These are phyloP conservation scores for Pelagia noctiluca DNA, from an alignment of 30 jellyfish, hydroid and myxozoan genomes.

Conservation along the genomic window DNA sequence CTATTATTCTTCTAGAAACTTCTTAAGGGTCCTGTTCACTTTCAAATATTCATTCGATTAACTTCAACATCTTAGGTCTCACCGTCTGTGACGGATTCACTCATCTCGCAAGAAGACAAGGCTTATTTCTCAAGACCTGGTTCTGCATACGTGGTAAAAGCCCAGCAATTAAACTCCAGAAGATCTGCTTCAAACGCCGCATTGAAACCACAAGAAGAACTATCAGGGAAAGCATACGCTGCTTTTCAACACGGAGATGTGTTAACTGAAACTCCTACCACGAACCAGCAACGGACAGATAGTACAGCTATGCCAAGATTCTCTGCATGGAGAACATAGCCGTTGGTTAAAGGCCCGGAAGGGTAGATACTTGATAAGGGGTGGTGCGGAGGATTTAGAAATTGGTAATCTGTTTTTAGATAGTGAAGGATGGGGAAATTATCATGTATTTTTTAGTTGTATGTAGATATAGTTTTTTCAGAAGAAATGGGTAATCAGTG, in stretches of 20 bases:
- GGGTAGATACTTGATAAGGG: too few relatives aligned
- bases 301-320: not conserved
- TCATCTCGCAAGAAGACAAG: not conserved
- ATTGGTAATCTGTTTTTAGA: too few relatives aligned
- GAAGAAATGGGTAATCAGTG: too few relatives aligned
- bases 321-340: constrained; percentile 13
- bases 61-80: not conserved
- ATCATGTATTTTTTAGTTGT: too few relatives aligned
- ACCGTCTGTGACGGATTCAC: too few relatives aligned
- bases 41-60: not conserved
- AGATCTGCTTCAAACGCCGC: not conserved
- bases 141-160: constrained; percentile 49
- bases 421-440: too few relatives aligned
- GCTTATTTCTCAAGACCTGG: constrained; percentile 71
- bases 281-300: not conserved
- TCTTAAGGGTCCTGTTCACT: too few relatives aligned
- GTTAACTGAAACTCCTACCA: not conserved
- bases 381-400: too few relatives aligned
- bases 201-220: not conserved
- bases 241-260: constrained; percentile 32
- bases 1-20: too few relatives aligned
- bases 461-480: too few relatives aligned
- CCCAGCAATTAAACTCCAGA: constrained; percentile 23
- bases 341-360: too few relatives aligned
- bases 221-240: constrained; percentile 19